Base-by-base conservation (phyloP, 2,888 invertebrate species). In the Merodon equestris region DNA sequence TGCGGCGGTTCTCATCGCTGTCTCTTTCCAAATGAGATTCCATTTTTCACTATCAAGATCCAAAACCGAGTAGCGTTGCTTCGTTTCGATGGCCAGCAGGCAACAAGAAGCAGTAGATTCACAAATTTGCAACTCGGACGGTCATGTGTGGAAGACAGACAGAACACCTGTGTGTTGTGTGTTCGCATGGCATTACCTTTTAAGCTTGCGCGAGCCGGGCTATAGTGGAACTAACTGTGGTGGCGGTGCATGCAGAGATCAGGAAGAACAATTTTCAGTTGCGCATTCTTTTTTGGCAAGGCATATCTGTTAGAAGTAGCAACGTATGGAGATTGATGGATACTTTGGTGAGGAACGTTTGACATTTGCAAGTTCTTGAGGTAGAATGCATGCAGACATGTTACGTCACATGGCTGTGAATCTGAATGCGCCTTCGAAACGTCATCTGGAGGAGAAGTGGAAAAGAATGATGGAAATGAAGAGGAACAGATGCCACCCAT, bases 41-140 rank as follows among this genome's bases (percentile, higher is more conserved):
- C 68, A 74, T 79, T 73, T 79, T 79, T 79, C 68, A 74, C 74
- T 45, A 79, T 74, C 74, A 74, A 79, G 79, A 68, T 79, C 61
- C 50, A 45, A 64, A 36, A 53, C 50, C 50, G 38, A 48, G 48
- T 14, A 15, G 13, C 18, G 19, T 18, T 40, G n/a, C 44, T 36
- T 42, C 53, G 36, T 17, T 17, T 18, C 34, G 14, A 15, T 10
- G 12, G 27, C 38, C 7, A 36, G 15, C 14, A 18, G 13, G 18
- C 42, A 53, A 48, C 17, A 18, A 44, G 17, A 10, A 38, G 57
- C 19, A 12, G 64, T 9, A 63, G 57, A 58, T 40, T 50, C 38
- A 34, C 44, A 68, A 68, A 61, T 64, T 72, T 44, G 12, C 15
- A 64, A 51, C 60, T 60, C 54, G 48, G 74, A 44, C 48, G 47